Evolutionary conservation across 2,113 vertebrate genomes (phyloP).

Genomic region (Chamaea fasciata): DNA sequence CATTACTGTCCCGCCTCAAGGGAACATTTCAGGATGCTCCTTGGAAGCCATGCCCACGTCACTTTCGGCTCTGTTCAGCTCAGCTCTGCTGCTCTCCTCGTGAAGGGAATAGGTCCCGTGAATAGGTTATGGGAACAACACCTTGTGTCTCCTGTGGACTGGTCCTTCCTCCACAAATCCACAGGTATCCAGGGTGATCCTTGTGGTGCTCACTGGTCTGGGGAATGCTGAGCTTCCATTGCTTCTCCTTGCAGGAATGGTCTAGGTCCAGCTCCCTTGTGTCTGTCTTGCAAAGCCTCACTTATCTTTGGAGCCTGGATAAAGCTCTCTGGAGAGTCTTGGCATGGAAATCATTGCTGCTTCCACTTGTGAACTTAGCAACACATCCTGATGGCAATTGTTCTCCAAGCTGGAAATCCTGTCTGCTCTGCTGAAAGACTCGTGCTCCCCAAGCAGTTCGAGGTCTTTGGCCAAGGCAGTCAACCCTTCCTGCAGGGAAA

Average conservation of each 20-base stretch:
- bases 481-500: constrained; percentile 31
- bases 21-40: background rate
- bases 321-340: background rate
- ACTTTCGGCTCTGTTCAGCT: background rate
- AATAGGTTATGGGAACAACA: background rate
- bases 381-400: constrained; percentile 38
- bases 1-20: background rate
- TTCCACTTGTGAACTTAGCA: background rate
- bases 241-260: background rate
- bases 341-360: background rate
- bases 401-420: constrained; percentile 48
- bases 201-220: rapidly evolving
- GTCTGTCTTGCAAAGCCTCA: background rate
- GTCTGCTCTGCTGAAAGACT: background rate
- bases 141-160: background rate
- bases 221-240: rapidly evolving
- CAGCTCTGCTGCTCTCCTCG: background rate
- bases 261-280: background rate
- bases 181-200: background rate
- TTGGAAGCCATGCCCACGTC: background rate
- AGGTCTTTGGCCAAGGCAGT: background rate
- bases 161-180: background rate
- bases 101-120: background rate
- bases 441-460: background rate
- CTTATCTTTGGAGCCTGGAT: background rate